These are phyloP conservation scores for Patella depressa DNA, from an alignment of 2,888 invertebrate species.

Conservation along the genomic window DNA sequence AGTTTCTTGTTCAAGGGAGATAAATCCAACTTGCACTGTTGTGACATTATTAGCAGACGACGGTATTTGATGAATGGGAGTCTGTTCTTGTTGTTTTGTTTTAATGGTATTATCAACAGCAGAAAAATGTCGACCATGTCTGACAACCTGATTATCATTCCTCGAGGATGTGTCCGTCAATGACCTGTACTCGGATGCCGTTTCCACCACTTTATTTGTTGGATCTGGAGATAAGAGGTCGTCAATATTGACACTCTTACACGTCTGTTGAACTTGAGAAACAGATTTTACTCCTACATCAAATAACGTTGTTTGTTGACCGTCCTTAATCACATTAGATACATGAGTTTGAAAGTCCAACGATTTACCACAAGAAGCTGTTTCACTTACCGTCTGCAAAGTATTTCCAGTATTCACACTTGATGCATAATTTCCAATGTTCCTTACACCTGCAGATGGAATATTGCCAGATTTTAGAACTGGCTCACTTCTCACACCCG, in stretches of 20 bases:
- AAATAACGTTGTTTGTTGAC: background rate
- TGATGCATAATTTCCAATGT: background rate
- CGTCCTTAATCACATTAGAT: background rate
- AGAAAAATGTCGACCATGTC: background rate
- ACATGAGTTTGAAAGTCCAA: background rate
- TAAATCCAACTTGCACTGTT: slow-evolving; percentile 9
- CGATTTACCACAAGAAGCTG: background rate
- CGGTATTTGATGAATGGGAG: background rate
- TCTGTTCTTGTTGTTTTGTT: background rate
- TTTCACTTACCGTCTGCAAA: background rate
- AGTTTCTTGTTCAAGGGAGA: slow-evolving; percentile 2
- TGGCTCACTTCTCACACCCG: background rate
- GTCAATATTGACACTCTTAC: background rate
- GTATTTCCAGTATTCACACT: background rate
- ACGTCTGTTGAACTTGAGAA: background rate
- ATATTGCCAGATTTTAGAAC: background rate
- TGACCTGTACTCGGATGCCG: background rate
- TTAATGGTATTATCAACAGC: background rate
- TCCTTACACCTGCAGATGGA: too few relatives aligned
- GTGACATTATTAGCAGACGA: background rate
- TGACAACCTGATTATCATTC: background rate
- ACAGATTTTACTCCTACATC: slow-evolving; percentile 4
- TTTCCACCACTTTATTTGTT: background rate
- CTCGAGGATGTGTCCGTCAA: background rate
- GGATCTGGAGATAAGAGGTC: background rate